Evolutionary conservation across 53 echinoderm and acorn worm genomes (phyloP).

Genomic region (Luidia sarsii): DNA sequence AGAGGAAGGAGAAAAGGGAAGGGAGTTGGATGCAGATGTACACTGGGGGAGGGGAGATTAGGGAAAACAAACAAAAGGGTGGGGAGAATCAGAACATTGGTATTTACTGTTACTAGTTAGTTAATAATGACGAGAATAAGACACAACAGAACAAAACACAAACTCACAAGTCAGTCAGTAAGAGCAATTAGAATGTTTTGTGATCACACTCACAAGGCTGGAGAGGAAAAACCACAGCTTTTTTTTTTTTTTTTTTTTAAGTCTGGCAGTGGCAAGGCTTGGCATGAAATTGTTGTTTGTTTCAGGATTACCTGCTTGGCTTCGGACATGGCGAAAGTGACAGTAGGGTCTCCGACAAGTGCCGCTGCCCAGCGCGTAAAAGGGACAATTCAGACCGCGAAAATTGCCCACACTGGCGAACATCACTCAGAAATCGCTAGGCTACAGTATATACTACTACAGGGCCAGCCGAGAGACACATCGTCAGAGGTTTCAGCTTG

Average conservation of each 20-base stretch:
- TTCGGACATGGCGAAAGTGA: conserved; percentile 86
- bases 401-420: conserved; percentile 79
- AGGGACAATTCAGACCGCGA: conserved; percentile 81
- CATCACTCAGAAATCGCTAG: no score
- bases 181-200: not conserved
- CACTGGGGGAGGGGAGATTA: no score
- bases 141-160: not conserved
- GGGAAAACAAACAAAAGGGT: no score
- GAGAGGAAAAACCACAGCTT: not conserved
- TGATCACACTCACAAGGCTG: not conserved
- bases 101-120: no score
- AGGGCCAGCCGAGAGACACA: no score
- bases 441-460: no score
- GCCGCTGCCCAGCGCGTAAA: conserved; percentile 70
- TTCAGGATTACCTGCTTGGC: conserved; percentile 23
- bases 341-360: conserved; percentile 87
- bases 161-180: not conserved
- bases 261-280: not conserved
- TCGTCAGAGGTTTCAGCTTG: no score
- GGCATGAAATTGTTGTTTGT: not conserved
- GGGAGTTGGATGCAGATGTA: no score
- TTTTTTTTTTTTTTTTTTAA: not conserved
- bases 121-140: not conserved
- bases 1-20: no score
- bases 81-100: no score